These are phyloP conservation scores for Microtus ochrogaster DNA, from an alignment of 2,113 vertebrate genomes.

Conservation along the genomic window DNA sequence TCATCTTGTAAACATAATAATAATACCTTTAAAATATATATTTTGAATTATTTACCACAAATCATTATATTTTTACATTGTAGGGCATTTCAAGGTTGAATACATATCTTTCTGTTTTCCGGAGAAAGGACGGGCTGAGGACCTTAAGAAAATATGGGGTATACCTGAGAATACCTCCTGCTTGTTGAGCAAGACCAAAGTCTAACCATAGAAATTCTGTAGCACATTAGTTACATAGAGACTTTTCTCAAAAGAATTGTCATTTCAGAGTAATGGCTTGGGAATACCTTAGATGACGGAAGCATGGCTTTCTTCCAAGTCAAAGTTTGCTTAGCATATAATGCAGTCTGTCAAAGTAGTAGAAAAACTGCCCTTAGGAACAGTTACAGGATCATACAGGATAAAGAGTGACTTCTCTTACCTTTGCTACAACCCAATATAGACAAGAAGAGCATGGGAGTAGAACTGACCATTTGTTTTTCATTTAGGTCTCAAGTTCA, in stretches of 20 bases:
- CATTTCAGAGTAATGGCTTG: neutral
- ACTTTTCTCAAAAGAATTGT: neutral
- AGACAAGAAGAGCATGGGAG: neutral
- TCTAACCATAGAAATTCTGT: neutral
- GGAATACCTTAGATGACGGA: neutral
- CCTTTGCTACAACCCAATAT: neutral
- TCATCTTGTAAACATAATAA: neutral
- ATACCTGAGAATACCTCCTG: neutral
- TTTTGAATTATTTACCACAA: slow-evolving; percentile 3
- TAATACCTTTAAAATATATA: neutral
- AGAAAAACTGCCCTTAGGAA: neutral
- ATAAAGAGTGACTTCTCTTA: neutral
- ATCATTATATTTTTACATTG: neutral
- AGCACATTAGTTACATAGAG: neutral
- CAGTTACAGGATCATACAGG: no score
- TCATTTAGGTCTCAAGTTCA: neutral
- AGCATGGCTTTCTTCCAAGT: accelerated
- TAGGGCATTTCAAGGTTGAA: neutral
- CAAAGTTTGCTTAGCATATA: neutral
- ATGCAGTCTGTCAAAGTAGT: neutral
- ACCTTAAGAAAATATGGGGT: neutral
- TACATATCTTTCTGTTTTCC: neutral
- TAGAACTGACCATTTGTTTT: neutral
- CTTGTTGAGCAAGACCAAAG: neutral
- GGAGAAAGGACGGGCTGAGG: neutral